Evolutionary conservation across 2,113 vertebrate genomes (phyloP).

Genomic region (Anguilla japonica): DNA sequence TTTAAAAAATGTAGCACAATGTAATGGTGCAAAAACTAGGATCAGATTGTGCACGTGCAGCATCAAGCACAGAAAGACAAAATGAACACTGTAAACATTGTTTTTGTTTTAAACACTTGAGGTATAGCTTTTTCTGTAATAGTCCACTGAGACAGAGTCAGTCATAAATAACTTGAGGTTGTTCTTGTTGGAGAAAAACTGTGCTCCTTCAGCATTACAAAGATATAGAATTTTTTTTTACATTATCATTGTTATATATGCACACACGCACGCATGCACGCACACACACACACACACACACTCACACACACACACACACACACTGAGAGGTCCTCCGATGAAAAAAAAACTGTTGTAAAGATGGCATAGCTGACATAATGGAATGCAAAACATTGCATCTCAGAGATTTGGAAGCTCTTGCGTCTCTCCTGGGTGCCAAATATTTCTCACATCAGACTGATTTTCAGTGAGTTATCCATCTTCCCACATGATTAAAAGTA

Average conservation of each 20-base stretch:
- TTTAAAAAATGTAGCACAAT: not conserved
- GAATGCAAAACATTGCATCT: no score
- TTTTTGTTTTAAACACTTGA: not conserved
- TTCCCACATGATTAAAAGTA: not conserved
- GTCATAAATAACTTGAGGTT: not conserved
- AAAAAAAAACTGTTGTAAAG: no score
- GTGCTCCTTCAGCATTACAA: not conserved
- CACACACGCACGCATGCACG: not conserved
- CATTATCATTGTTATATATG: not conserved
- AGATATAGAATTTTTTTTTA: not conserved
- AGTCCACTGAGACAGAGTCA: not conserved
- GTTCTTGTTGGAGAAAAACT: not conserved
- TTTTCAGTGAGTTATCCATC: not conserved
- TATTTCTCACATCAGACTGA: not conserved
- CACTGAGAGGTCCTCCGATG: no score
- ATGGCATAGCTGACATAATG: no score
- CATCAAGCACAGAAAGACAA: not conserved
- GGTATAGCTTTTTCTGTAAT: not conserved
- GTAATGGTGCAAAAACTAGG: not conserved
- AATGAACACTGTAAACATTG: not conserved
- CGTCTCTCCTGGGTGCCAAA: not conserved
- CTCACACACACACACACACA: no score
- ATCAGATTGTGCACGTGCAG: not conserved
- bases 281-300: not conserved
- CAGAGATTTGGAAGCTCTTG: not conserved